Evolutionary conservation across 1,140 invertebrate species (phyloP).

Genomic region (Zaprionus kolodkinae): DNA sequence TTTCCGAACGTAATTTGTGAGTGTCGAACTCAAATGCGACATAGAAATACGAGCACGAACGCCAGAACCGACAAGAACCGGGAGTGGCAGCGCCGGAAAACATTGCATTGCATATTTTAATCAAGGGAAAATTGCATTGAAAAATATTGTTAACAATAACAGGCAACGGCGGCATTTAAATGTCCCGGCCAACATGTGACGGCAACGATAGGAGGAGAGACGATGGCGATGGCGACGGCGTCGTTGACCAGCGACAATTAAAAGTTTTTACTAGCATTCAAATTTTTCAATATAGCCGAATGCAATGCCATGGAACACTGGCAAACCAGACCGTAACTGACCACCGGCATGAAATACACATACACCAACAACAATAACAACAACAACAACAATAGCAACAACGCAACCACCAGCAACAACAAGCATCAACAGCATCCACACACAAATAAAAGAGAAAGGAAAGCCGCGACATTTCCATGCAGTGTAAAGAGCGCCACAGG

Average conservation of each 20-base stretch:
- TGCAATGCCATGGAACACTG: constrained; percentile 53
- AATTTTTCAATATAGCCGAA: constrained; percentile 79
- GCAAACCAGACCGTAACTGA: constrained; percentile 63
- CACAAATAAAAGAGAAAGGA: constrained; percentile 58
- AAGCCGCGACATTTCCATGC: constrained; percentile 74
- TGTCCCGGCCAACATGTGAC: constrained; percentile 60
- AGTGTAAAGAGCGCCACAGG: constrained; percentile 57
- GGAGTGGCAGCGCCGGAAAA: constrained; percentile 53
- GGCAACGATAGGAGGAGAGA: not conserved
- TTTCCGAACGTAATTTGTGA: constrained; percentile 35
- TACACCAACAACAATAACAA: constrained; percentile 22
- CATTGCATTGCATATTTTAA: constrained; percentile 81
- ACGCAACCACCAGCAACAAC: not conserved
- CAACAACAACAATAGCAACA: constrained; percentile 6
- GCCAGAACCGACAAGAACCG: not conserved
- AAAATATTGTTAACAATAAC: constrained; percentile 82
- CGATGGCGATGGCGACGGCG: constrained; percentile 5
- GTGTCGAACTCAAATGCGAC: constrained; percentile 5
- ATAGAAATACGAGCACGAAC: constrained; percentile 22
- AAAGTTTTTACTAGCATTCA: constrained; percentile 82
- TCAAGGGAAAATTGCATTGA: constrained; percentile 79
- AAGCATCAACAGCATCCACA: constrained; percentile 49
- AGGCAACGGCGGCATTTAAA: constrained; percentile 69
- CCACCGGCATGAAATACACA: constrained; percentile 55
- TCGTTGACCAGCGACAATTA: constrained; percentile 69